phyloP scores from a whole-genome alignment of 2,888 invertebrate species.

The Ormyrus pomaceus region DNA sequence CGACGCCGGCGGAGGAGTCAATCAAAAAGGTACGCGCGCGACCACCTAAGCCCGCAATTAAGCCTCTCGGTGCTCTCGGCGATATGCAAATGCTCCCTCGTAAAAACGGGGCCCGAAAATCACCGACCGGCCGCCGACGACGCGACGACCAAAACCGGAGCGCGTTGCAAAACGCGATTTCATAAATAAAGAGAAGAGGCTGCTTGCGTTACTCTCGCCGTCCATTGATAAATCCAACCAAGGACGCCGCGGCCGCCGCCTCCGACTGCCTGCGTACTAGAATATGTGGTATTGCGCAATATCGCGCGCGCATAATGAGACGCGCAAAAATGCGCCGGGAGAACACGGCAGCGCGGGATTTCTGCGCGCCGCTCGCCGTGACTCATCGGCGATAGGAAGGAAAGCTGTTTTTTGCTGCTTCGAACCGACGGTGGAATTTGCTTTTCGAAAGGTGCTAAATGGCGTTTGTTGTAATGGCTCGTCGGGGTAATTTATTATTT shows the following conservation, averaged over 20 bases:
- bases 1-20: background rate
- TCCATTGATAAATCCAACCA: constrained; percentile 45
- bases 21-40: constrained; percentile 2
- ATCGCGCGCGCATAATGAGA: constrained; percentile 4
- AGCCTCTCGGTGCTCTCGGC: background rate
- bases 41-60: constrained; percentile 1
- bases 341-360: no score
- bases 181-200: constrained; percentile 15
- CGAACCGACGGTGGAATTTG: no score
- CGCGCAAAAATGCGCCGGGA: background rate
- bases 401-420: no score
- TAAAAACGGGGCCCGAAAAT: constrained; percentile 11
- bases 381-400: no score
- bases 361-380: no score
- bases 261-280: background rate
- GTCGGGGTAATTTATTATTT: no score
- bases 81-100: background rate
- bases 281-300: background rate
- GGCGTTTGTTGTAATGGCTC: no score
- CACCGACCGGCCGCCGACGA: no score
- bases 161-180: constrained; percentile 8
- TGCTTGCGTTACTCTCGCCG: background rate
- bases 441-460: no score
- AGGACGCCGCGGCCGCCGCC: constrained; percentile 27
- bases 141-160: constrained; percentile 13